These are phyloP conservation scores for Vireo altiloquus DNA, from an alignment of 2,113 vertebrate genomes.

Conservation along the genomic window DNA sequence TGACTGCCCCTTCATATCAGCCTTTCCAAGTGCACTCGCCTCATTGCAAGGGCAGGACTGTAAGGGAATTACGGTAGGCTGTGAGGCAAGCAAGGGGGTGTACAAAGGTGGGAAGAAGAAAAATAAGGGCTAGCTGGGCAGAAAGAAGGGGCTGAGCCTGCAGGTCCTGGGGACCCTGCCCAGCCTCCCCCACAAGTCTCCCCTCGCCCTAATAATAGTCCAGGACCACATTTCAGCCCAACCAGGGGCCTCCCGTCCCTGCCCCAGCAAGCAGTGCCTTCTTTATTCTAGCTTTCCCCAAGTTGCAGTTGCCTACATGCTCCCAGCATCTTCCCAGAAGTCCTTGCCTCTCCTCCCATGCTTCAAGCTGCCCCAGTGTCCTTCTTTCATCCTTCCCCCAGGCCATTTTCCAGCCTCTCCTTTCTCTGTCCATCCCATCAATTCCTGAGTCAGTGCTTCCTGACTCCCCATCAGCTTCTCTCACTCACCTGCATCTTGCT, in stretches of 20 bases:
- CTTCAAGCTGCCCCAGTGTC: background rate
- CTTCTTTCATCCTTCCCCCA: background rate
- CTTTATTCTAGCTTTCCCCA: background rate
- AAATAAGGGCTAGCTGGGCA: background rate
- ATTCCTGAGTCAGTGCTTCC: background rate
- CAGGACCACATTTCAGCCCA: background rate
- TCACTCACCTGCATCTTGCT: background rate
- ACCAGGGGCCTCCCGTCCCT: background rate
- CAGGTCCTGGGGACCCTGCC: background rate
- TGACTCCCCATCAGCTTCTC: background rate
- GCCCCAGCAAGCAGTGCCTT: background rate
- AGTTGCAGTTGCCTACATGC: background rate
- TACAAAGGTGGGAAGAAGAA: background rate
- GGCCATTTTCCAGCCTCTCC: background rate
- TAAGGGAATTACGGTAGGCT: background rate
- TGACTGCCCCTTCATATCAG: background rate
- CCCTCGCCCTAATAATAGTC: too few species aligned
- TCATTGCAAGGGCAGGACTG: background rate
- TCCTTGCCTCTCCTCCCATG: background rate
- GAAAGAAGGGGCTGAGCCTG: background rate
- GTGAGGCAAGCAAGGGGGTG: background rate
- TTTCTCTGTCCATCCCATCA: background rate
- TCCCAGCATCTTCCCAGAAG: background rate
- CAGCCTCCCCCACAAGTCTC: rapidly evolving
- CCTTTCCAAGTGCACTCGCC: background rate